Percentiles rank a stretch among this genome's conserved stretches.
phyloP scores from a whole-genome alignment of 2,888 invertebrate species.

The Alviniconcha strummeri region DNA sequence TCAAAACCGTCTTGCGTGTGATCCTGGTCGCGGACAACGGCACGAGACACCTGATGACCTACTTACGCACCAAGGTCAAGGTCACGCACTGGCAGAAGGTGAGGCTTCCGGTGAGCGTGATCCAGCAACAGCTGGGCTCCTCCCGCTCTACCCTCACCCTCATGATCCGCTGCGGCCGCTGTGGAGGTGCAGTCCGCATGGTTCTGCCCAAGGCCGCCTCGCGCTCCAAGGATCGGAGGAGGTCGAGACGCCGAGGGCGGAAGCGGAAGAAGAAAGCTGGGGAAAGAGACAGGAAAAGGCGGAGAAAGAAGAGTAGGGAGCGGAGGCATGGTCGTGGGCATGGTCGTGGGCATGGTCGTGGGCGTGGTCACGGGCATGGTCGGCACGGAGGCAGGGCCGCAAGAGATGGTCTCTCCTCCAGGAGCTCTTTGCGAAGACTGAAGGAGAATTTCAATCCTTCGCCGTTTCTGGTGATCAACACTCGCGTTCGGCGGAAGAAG shows the following conservation, averaged over 20 bases:
- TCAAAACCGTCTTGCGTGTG: constrained; percentile 31
- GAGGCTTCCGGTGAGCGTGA: constrained; percentile 36
- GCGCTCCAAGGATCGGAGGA: neutral
- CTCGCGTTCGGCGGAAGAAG: neutral
- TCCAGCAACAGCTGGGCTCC: constrained; percentile 33
- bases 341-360: neutral
- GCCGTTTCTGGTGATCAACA: constrained; percentile 30
- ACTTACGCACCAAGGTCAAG: constrained; percentile 38
- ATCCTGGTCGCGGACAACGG: constrained; percentile 30
- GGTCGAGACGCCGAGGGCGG: neutral
- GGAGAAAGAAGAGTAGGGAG: neutral
- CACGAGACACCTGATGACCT: constrained; percentile 31
- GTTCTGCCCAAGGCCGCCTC: constrained; percentile 20
- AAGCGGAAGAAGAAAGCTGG: neutral
- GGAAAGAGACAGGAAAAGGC: neutral
- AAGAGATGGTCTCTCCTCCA: no score
- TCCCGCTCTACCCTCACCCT: constrained; percentile 28
- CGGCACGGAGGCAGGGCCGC: neutral
- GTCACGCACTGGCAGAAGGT: constrained; percentile 41
- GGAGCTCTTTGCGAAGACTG: neutral
- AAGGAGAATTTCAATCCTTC: neutral
- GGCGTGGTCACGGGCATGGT: neutral
- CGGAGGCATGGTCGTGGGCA: neutral
- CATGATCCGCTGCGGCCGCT: constrained; percentile 36
- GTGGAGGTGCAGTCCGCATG: constrained; percentile 27